Evolutionary conservation across 2,888 invertebrate genomes (phyloP), one percentile per base, ranked within the genome.

Genomic region (Drosophila bunnanda): DNA sequence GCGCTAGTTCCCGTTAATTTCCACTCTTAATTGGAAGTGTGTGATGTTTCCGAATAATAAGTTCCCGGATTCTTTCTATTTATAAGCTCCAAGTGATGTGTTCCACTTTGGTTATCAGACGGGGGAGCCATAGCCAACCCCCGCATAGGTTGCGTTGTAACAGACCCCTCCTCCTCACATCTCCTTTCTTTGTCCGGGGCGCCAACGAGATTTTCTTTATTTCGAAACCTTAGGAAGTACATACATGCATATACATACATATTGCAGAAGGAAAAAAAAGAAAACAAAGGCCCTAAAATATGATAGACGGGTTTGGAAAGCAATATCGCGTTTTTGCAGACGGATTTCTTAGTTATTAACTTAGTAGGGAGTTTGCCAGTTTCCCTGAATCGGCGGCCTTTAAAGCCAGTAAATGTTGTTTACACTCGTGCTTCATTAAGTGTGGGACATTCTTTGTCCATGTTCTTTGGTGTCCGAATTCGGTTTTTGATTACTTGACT

Each of bases 151-250:
- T 50, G 32, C 50, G 20, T 13, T 50, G 56, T 25, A 57, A 57
- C 30, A 13, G 4, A 2, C 38, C 15, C 20, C 41, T 20, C 3
- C 12, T 1, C 57, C 39, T n/a, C 17, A 13, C 32, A 36, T 1
- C 50, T 10, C 46, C n/a, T 53, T 57, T 60, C 59, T 57, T 60
- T 60, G 59, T 60, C 32, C 58, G 58, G 59, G 57, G 58, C 57
- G 59, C 59, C 58, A 60, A 60, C 57, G 59, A 41, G 58, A 32
- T 57, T 57, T 39, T n/a, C 22, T 52, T 52, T 52, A 52, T 57
- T 60, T 60, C 41, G 59, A 60, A 60, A 60, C 59, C 59, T 32
- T 60, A 60, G 59, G 41, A 60, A 60, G 59, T 60, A 38, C n/a
- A 12, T 28, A 25, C 13, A 43, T 17, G 32, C 13, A 36, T 34